Base-by-base conservation (phyloP, 2,888 invertebrate species). In the Nasonovia ribisnigri region DNA sequence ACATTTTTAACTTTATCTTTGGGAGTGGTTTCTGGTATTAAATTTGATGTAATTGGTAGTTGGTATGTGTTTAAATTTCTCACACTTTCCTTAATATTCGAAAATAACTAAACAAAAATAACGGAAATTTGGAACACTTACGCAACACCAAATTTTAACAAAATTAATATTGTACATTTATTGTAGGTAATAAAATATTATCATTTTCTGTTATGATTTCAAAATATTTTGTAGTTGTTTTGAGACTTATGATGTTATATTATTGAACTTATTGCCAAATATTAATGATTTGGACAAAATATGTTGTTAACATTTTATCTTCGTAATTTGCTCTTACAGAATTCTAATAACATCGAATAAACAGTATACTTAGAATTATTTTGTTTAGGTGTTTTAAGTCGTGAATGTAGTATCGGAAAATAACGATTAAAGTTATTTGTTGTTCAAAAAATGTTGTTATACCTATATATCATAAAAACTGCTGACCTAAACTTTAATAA, bases 21-120 rank as follows among this genome's bases (percentile, higher is more conserved):
- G 6, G 36, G 16, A 11, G 5, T 36, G n/a, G n/a, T n/a, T n/a
- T n/a, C 1, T 16, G 0, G 2, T 36, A 20, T 2, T 8, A 20
- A 36, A 77, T 36, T 36, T 6, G 20, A 24, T 36, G 0, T 77
- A n/a, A 3, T 8, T 36, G 6, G 36, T 77, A 36, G 3, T 36
- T 77, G 6, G 20, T 11, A 46, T 20, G 77, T 77, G 8, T 77
- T 20, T 36, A n/a, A 20, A 77, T 36, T 20, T 16, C 16, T 36
- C 77, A 20, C 4, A 20, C 0, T 20, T 77, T 77, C 8, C 16
- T 67, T 16, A 16, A n/a, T 67, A n/a, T 16, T n/a, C n/a, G 16
- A 1, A 67, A 67, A 16, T 20, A 36, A 67, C 16, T n/a, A 3
- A 36, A 36, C 0, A 77, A 16, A 36, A 77, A 20, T n/a, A n/a